These are phyloP conservation scores for Entelurus aequoreus DNA, from an alignment of 2,113 vertebrate genomes.

Conservation along the genomic window DNA sequence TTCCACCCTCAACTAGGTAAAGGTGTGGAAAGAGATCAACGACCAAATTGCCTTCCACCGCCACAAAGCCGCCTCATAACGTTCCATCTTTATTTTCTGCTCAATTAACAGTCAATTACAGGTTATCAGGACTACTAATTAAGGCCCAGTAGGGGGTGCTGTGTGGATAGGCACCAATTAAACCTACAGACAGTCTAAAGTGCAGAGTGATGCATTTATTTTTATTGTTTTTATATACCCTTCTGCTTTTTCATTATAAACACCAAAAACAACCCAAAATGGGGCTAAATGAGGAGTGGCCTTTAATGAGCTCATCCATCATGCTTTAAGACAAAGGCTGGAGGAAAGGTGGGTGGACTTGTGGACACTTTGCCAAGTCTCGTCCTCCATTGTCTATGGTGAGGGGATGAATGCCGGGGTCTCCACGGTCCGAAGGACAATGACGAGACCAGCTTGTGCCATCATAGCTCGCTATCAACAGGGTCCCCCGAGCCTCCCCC, in stretches of 20 bases:
- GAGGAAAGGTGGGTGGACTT: conserved; percentile 53
- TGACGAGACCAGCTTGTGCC: conserved; percentile 29
- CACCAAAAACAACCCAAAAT: conserved; percentile 40
- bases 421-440: conserved; percentile 43
- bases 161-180: conserved; percentile 36
- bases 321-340: conserved; percentile 60
- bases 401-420: conserved; percentile 52
- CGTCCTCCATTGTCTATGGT: conserved; percentile 65
- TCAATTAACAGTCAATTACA: conserved; percentile 60
- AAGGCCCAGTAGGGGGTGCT: conserved; percentile 34
- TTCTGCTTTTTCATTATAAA: conserved; percentile 52
- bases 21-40: conserved; percentile 50
- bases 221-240: conserved; percentile 18
- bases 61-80: conserved; percentile 29
- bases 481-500: conserved; percentile 20
- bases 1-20: conserved; percentile 18
- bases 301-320: conserved; percentile 72
- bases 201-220: conserved; percentile 27
- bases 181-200: conserved; percentile 33
- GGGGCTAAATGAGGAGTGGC: conserved; percentile 44
- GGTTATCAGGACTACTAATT: conserved; percentile 61
- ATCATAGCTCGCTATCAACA: conserved; percentile 30
- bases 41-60: conserved; percentile 38
- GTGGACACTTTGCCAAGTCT: conserved; percentile 57
- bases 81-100: conserved; percentile 30